phyloP scores from a whole-genome alignment of 2,888 invertebrate species.

The Drosophila lacicola region DNA sequence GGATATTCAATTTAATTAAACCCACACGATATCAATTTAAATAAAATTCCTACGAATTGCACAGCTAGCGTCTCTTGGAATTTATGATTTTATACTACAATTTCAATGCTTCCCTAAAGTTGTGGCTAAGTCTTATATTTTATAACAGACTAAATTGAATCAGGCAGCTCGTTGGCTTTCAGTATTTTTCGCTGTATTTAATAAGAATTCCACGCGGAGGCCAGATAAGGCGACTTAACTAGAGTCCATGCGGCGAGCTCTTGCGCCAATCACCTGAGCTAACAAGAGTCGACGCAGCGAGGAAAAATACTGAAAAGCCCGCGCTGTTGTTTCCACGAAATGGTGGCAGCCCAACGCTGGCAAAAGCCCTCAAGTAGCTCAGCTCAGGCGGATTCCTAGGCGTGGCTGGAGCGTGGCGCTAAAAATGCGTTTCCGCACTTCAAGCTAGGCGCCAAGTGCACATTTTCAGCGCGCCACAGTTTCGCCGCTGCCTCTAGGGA shows the following conservation, averaged over 20 bases:
- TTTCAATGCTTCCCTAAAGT: constrained; percentile 6
- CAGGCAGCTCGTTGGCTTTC: constrained; percentile 34
- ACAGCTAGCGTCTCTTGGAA: background rate
- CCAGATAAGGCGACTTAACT: background rate
- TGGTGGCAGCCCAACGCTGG: constrained; percentile 14
- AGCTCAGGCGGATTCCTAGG: constrained; percentile 8
- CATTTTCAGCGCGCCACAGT: constrained; percentile 45
- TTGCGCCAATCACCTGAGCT: constrained; percentile 34
- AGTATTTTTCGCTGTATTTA: constrained; percentile 20
- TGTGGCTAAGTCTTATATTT: constrained; percentile 17
- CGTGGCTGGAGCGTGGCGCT: background rate
- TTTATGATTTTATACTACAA: background rate
- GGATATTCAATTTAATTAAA: constrained; percentile 12
- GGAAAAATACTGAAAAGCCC: background rate
- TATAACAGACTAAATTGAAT: constrained; percentile 57
- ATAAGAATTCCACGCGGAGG: constrained; percentile 15
- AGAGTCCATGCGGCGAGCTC: constrained; percentile 11
- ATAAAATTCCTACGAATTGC: background rate
- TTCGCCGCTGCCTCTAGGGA: constrained; percentile 2
- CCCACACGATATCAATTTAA: background rate
- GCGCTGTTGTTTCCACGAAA: constrained; percentile 5
- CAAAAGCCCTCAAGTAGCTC: constrained; percentile 21
- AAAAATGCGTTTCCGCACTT: constrained; percentile 49
- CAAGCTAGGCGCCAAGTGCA: constrained; percentile 50
- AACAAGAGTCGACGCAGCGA: constrained; percentile 26